Conservation (phyloP, 53 echinoderm and acorn worm genomes). For the Astropecten irregularis region DNA sequence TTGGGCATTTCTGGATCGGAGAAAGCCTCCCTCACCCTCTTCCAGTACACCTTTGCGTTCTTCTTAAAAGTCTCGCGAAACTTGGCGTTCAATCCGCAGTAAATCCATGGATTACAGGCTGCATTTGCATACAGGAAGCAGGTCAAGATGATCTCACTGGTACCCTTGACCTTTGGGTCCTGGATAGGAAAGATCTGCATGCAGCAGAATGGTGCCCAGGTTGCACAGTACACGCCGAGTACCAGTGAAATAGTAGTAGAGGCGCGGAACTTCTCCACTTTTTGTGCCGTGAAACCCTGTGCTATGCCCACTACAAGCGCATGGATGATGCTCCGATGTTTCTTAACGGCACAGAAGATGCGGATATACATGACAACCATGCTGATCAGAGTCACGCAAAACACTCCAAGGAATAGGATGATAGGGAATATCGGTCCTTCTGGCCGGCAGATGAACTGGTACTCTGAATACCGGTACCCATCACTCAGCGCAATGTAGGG, state of each 20-base stretch:
- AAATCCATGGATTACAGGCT: conserved; percentile 51
- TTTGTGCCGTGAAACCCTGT: conserved; percentile 22
- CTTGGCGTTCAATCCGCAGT: conserved; percentile 40
- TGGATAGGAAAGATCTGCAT: conserved; percentile 7
- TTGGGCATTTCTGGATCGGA: background rate
- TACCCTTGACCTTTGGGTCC: background rate
- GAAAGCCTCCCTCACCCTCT: background rate
- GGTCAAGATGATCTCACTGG: background rate
- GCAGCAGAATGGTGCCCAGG: conserved; percentile 26
- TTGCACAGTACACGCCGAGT: conserved; percentile 14
- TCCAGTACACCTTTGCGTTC: background rate
- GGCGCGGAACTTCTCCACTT: conserved; percentile 26
- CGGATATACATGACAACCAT: conserved; percentile 29
- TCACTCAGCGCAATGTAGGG: conserved; percentile 29
- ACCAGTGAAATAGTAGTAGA: conserved; percentile 37
- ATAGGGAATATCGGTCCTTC: background rate
- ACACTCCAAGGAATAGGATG: background rate
- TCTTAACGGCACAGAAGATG: conserved; percentile 28
- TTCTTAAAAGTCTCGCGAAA: conserved; percentile 24
- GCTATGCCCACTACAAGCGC: conserved; percentile 41
- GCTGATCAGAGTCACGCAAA: background rate
- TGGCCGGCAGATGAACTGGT: conserved; percentile 43
- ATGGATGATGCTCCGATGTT: conserved; percentile 34
- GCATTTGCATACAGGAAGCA: conserved; percentile 38
- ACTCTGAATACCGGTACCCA: background rate